A percentile compares a stretch with the other conserved stretches of the same genome.
phyloP scores from a whole-genome alignment of 2,113 vertebrate species.

The Procavia capensis region DNA sequence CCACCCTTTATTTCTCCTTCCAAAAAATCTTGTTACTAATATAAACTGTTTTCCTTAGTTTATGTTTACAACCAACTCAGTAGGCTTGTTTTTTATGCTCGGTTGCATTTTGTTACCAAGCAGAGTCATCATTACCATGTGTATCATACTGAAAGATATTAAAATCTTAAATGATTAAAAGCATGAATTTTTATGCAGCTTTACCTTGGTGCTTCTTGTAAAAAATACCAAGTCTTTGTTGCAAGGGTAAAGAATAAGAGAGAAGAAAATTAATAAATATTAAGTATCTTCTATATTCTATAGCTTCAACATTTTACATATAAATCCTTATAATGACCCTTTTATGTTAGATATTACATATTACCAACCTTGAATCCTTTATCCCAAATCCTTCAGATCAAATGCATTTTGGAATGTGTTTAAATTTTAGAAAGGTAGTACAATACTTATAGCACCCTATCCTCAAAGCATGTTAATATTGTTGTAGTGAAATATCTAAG shows the following conservation, averaged over 20 bases:
- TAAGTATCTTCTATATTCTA: not conserved
- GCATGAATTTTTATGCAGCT: not conserved
- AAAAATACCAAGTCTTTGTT: not conserved
- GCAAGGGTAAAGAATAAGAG: not conserved
- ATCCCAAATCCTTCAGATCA: not conserved
- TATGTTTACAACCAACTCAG: not conserved
- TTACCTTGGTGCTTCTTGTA: not conserved
- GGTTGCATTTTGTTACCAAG: not conserved
- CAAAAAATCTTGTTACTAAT: not conserved
- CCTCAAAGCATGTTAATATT: not conserved
- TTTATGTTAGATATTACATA: not conserved
- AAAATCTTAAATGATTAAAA: conserved; percentile 16
- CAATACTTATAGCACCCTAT: not conserved
- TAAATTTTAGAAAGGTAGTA: not conserved
- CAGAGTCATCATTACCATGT: not conserved
- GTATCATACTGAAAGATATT: not conserved
- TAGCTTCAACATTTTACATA: not conserved
- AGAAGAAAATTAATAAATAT: not conserved
- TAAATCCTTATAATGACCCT: not conserved
- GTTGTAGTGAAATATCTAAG: not conserved
- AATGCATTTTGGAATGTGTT: not conserved
- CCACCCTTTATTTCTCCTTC: not conserved
- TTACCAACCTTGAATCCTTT: not conserved
- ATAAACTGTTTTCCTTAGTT: not conserved
- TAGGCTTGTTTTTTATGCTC: not conserved